Evolutionary conservation across 2,113 vertebrate species (phyloP).

Genomic region (Ginglymostoma cirratum): DNA sequence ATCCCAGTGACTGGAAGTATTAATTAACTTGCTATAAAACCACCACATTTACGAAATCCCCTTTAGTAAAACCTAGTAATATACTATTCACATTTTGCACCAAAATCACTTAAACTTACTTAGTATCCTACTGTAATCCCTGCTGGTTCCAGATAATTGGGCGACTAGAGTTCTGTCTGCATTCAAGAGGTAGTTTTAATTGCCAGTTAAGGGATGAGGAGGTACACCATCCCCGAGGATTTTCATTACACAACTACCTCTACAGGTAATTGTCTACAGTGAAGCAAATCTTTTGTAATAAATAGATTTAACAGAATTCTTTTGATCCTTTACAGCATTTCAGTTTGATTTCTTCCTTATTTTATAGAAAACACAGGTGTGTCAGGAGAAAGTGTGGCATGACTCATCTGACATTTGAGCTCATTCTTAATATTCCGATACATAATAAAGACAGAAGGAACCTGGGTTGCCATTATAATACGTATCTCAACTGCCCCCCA

Average conservation of each 20-base stretch:
- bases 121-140: constrained; percentile 56
- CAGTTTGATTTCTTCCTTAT: constrained; percentile 6
- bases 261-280: constrained; percentile 29
- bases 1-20: constrained; percentile 41
- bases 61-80: constrained; percentile 42
- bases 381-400: background rate
- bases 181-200: constrained; percentile 47
- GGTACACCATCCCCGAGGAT: constrained; percentile 8
- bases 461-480: background rate
- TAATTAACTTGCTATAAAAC: constrained; percentile 43
- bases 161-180: constrained; percentile 48
- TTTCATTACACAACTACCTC: constrained; percentile 24
- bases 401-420: constrained; percentile 20
- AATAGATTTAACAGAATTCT: constrained; percentile 23
- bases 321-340: constrained; percentile 16
- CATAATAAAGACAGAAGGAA: background rate
- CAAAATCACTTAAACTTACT: constrained; percentile 57
- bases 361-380: background rate
- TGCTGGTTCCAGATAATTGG: constrained; percentile 51
- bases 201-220: constrained; percentile 34
- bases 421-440: background rate
- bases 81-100: constrained; percentile 39
- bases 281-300: constrained; percentile 11
- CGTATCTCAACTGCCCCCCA: background rate
- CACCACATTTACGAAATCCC: constrained; percentile 40